Evolutionary conservation across 92 coral and sea anemone genomes (phyloP).

Genomic region (Meandrina meandrites): DNA sequence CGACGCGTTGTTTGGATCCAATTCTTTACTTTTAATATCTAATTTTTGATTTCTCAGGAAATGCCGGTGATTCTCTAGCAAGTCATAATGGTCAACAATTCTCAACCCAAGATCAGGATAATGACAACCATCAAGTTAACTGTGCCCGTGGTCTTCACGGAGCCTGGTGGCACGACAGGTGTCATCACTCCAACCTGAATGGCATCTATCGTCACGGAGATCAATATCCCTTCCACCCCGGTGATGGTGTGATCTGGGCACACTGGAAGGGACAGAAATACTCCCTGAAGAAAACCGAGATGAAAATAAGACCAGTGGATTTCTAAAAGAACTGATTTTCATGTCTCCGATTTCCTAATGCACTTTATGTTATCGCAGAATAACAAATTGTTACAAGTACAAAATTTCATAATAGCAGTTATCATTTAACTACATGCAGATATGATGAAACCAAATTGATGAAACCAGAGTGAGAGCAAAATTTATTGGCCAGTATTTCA

Average conservation of each 20-base stretch:
- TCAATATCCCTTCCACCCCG: conserved; percentile 4
- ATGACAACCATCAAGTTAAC: background rate
- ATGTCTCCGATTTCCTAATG: no score
- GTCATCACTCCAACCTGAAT: conserved; percentile 50
- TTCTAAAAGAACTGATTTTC: background rate
- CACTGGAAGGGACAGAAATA: conserved; percentile 37
- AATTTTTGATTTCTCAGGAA: conserved; percentile 16
- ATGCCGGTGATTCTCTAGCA: conserved; percentile 45
- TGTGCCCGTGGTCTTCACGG: conserved; percentile 36
- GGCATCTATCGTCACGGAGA: conserved; percentile 51
- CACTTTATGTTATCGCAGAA: no score
- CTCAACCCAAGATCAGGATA: conserved; percentile 46
- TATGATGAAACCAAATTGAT: no score
- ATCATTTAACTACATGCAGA: no score
- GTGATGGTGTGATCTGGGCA: conserved; percentile 51
- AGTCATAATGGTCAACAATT: conserved; percentile 17
- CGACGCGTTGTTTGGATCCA: no score
- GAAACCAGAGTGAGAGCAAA: no score
- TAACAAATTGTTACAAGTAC: no score
- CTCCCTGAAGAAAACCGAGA: conserved; percentile 50
- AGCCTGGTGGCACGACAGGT: conserved; percentile 57
- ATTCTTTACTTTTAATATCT: no score
- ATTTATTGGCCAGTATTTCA: no score
- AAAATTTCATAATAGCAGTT: no score
- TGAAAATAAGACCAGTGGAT: conserved; percentile 56